Evolutionary conservation across 2,888 invertebrate genomes (phyloP).

Genomic region (Melieria omissa): DNA sequence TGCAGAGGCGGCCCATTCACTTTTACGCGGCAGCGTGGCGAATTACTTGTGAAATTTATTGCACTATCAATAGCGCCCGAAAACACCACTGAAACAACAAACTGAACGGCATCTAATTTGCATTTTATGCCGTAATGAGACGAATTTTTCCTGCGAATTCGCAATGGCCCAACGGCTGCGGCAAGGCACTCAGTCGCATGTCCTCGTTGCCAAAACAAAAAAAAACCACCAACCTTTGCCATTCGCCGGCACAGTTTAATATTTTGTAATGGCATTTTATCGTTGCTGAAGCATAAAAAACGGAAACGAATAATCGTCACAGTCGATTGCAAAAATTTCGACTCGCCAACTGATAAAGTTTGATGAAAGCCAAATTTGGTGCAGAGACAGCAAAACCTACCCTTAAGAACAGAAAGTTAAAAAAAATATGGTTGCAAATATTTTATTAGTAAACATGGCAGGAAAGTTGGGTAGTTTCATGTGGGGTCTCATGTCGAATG

Average conservation of each 20-base stretch:
- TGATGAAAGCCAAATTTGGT: too few species aligned
- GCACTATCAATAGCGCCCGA: slow-evolving; percentile 50
- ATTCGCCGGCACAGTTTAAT: slow-evolving; percentile 38
- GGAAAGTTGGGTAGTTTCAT: too few species aligned
- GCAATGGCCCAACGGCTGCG: background rate
- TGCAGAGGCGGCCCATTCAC: slow-evolving; percentile 29
- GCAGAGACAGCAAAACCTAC: too few species aligned
- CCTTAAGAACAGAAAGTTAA: too few species aligned
- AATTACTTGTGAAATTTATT: slow-evolving; percentile 52
- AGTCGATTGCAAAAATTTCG: slow-evolving; percentile 52
- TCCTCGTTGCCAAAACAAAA: background rate
- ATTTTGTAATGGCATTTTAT: slow-evolving; percentile 53
- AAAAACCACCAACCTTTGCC: background rate
- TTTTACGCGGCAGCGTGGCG: slow-evolving; percentile 48
- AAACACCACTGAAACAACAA: slow-evolving; percentile 34
- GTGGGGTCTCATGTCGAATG: too few species aligned
- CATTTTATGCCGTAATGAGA: slow-evolving; percentile 57
- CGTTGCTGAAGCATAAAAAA: slow-evolving; percentile 31
- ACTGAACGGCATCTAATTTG: slow-evolving; percentile 38
- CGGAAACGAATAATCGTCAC: slow-evolving; percentile 53
- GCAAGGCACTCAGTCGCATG: background rate
- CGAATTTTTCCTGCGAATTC: slow-evolving; percentile 51
- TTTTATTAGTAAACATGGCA: too few species aligned
- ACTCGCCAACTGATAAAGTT: too few species aligned
- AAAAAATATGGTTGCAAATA: too few species aligned